Evolutionary conservation across 1,140 invertebrate genomes (phyloP).

Genomic region (Microplitis demolitor): DNA sequence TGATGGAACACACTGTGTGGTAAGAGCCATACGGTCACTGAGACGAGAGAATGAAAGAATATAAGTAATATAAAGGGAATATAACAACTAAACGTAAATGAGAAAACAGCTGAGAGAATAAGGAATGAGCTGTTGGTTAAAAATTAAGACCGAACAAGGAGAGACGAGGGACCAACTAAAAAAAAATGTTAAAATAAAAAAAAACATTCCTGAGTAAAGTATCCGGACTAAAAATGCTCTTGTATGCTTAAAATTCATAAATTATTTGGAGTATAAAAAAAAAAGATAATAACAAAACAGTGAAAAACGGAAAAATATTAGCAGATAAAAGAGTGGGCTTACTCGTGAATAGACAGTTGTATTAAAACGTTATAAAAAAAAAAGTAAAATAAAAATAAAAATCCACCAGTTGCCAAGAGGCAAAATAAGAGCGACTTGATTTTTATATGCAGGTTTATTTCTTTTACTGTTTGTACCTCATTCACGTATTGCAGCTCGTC

Average conservation of each 20-base stretch:
- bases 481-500: constrained; percentile 14
- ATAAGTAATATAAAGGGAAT: not conserved
- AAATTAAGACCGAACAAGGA: not conserved
- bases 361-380: too few species aligned
- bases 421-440: constrained; percentile 24
- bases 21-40: not conserved
- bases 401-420: not conserved
- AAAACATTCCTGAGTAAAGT: too few species aligned
- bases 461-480: constrained; percentile 39
- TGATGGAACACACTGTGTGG: not conserved
- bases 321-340: too few species aligned
- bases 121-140: not conserved
- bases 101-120: not conserved
- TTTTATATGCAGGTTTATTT: constrained; percentile 45
- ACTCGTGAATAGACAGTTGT: too few species aligned
- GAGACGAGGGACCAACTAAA: not conserved
- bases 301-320: too few species aligned
- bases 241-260: not conserved
- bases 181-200: not conserved
- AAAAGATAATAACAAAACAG: too few species aligned
- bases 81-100: not conserved
- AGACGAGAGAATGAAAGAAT: not conserved
- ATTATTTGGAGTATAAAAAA: too few species aligned
- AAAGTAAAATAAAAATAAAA: not conserved
- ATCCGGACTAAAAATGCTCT: not conserved